Percentiles rank a stretch among this genome's conserved stretches.
Evolutionary conservation across 35 echinoderm and acorn worm genomes (phyloP).

Genomic region (Diadema setosum): DNA sequence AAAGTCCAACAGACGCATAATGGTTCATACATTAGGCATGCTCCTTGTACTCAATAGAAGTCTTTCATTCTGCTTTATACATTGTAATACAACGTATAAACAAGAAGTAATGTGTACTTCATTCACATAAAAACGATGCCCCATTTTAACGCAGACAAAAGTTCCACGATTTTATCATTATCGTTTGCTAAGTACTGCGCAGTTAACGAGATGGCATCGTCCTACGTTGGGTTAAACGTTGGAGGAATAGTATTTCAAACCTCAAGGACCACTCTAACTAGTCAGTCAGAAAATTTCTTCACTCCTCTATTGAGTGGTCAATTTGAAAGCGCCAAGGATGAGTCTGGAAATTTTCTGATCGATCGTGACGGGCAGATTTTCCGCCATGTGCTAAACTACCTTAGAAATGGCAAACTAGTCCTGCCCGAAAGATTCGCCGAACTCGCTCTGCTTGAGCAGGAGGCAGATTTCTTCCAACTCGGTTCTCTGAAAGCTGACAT

Average conservation of each 20-base stretch:
- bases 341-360: slow-evolving; percentile 19
- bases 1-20: no score
- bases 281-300: background rate
- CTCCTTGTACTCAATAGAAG: no score
- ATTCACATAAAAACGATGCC: no score
- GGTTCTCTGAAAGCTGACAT: no score
- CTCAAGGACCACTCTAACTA: background rate
- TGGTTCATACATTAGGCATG: no score
- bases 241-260: background rate
- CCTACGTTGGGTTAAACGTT: background rate
- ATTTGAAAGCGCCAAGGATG: background rate
- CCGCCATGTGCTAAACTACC: slow-evolving; percentile 46
- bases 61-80: no score
- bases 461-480: slow-evolving; percentile 47
- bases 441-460: background rate
- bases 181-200: no score
- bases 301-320: background rate
- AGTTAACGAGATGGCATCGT: no score
- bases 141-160: no score
- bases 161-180: no score
- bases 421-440: slow-evolving; percentile 28
- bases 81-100: no score
- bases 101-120: no score
- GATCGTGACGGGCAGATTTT: slow-evolving; percentile 50
- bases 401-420: background rate